A percentile compares a stretch with the other conserved stretches of the same genome.
Evolutionary conservation across 2,888 invertebrate genomes (phyloP).

Genomic region (Troglohyphantes excavatus): DNA sequence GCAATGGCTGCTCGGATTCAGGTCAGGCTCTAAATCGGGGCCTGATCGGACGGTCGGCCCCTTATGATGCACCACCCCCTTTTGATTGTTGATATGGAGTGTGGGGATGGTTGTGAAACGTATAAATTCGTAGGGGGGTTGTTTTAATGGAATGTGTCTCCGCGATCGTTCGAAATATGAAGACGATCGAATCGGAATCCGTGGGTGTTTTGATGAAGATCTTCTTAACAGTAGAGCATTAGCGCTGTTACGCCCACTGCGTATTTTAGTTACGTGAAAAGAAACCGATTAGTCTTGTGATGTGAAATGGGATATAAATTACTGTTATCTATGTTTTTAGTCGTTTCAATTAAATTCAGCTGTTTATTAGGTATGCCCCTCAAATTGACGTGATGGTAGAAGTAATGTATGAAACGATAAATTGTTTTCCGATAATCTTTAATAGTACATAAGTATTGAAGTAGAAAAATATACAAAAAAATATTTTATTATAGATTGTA

Average conservation of each 20-base stretch:
- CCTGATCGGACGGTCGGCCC: not conserved
- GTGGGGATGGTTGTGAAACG: too few species aligned
- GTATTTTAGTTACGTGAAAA: slow-evolving; percentile 5
- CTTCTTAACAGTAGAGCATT: not conserved
- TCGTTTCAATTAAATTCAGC: too few species aligned
- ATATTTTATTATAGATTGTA: too few species aligned
- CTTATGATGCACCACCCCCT: slow-evolving; percentile 9
- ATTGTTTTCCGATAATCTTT: too few species aligned
- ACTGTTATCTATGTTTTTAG: too few species aligned
- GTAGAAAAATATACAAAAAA: too few species aligned
- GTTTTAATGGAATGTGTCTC: not conserved
- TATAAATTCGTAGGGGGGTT: too few species aligned
- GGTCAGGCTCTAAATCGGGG: slow-evolving; percentile 59
- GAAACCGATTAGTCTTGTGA: not conserved
- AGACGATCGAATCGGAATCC: not conserved
- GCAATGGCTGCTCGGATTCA: slow-evolving; percentile 71
- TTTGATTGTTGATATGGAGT: not conserved
- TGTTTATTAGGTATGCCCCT: too few species aligned
- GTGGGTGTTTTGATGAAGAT: slow-evolving; percentile 1
- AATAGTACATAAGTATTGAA: too few species aligned
- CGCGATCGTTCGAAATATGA: not conserved
- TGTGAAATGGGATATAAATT: too few species aligned
- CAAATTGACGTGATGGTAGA: too few species aligned
- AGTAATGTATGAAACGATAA: too few species aligned
- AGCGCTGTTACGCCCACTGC: slow-evolving; percentile 3